These are phyloP conservation scores for Drosophila cardini DNA, from an alignment of 1,140 invertebrate species.

Conservation along the genomic window DNA sequence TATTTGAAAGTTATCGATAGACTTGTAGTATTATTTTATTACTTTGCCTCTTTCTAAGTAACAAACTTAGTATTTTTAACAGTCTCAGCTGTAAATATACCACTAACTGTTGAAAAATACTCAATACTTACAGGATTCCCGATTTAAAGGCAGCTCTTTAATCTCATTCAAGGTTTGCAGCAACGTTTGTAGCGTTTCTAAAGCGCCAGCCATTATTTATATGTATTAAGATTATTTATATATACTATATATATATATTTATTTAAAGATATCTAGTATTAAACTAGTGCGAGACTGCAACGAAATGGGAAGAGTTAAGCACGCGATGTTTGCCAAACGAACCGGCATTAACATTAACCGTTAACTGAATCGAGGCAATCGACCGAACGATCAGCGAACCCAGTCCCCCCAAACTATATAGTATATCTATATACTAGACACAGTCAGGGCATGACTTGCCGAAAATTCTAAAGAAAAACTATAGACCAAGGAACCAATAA, in stretches of 20 bases:
- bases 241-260: conserved; percentile 10
- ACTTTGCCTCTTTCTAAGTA: too few species aligned
- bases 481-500: too few species aligned
- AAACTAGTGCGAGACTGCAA: conserved; percentile 46
- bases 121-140: conserved; percentile 80
- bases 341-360: conserved; percentile 76
- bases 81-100: too few species aligned
- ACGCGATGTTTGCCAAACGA: conserved; percentile 53
- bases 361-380: conserved; percentile 62
- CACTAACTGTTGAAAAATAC: background rate
- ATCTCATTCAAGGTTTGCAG: conserved; percentile 72
- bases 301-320: conserved; percentile 46
- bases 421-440: too few species aligned
- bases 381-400: conserved; percentile 65
- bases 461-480: conserved; percentile 16
- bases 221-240: conserved; percentile 37
- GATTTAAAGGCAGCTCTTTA: conserved; percentile 72
- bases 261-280: conserved; percentile 48
- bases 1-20: too few species aligned
- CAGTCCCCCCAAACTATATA: background rate
- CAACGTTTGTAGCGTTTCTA: conserved; percentile 71
- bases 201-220: conserved; percentile 72
- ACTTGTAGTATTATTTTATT: too few species aligned
- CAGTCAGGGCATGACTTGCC: conserved; percentile 34
- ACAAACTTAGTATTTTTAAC: too few species aligned